Conservation (phyloP, 2,797 vertebrate species). For the Pyrocephalus nanus region DNA sequence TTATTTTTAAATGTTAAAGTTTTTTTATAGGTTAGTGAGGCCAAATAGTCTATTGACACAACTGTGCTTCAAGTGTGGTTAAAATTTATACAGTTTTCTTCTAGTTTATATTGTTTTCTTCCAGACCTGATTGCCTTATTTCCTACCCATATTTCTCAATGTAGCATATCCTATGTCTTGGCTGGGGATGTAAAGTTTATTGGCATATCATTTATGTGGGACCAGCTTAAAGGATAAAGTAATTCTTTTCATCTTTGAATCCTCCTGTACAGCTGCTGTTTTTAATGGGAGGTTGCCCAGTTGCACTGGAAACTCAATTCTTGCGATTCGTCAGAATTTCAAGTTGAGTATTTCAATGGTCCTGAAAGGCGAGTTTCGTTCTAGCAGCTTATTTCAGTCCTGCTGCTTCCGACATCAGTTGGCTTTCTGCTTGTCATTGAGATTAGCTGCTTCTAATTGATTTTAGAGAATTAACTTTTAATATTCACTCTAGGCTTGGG, state of each 20-base stretch:
- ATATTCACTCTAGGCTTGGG: neutral
- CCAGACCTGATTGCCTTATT: neutral
- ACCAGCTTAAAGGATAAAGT: neutral
- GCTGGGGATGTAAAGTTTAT: neutral
- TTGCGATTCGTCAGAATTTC: neutral
- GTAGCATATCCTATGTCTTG: neutral
- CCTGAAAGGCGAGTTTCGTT: neutral
- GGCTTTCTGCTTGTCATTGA: neutral
- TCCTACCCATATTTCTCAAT: neutral
- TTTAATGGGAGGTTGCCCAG: neutral
- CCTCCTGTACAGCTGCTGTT: neutral
- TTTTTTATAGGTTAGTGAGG: neutral
- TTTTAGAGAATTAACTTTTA: neutral
- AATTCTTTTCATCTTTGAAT: neutral
- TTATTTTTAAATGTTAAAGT: neutral
- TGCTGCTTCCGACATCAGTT: neutral
- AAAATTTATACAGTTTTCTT: neutral
- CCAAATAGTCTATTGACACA: neutral
- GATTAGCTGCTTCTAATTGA: slow-evolving; percentile 5
- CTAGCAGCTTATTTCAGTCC: neutral
- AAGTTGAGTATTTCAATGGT: neutral
- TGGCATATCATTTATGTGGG: neutral
- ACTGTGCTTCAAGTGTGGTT: neutral
- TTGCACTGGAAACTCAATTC: neutral
- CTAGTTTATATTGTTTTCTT: neutral